Percentiles rank a stretch among this genome's conserved stretches.
These are phyloP conservation scores for Hyla sarda DNA, from an alignment of 2,113 vertebrate genomes.

Conservation along the genomic window DNA sequence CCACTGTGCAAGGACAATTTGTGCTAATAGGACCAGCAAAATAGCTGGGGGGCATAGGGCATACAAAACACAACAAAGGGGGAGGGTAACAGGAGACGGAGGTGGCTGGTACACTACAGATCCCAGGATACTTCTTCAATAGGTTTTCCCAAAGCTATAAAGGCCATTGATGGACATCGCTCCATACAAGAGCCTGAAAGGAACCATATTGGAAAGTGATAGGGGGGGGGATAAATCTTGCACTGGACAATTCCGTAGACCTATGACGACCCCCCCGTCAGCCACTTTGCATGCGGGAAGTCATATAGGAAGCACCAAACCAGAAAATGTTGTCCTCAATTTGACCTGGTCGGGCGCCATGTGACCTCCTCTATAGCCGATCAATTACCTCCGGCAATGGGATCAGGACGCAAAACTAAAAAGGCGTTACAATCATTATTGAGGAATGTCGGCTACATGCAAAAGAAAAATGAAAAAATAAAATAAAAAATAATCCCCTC, in stretches of 20 bases:
- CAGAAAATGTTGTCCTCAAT: slow-evolving; percentile 30
- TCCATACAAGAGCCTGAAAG: not conserved
- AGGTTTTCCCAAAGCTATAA: not conserved
- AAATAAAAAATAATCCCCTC: not conserved
- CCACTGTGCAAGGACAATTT: not conserved
- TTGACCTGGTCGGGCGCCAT: slow-evolving; percentile 7
- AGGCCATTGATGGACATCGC: not conserved
- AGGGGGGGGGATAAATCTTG: not conserved
- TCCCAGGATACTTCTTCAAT: not conserved
- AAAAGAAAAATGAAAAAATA: too few species aligned
- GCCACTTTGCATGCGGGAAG: not conserved
- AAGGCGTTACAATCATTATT: not conserved
- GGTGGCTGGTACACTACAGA: not conserved
- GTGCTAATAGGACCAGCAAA: not conserved
- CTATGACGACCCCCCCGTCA: not conserved
- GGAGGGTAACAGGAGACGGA: not conserved
- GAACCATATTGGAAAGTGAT: not conserved
- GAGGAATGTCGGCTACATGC: not conserved
- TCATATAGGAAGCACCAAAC: not conserved
- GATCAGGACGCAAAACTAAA: slow-evolving; percentile 7
- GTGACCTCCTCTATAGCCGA: not conserved
- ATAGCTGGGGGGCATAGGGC: not conserved
- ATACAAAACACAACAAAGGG: not conserved
- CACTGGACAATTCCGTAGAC: not conserved
- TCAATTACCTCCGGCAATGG: slow-evolving; percentile 8